These are phyloP conservation scores for Diploscapter pachys DNA, from an alignment of 1,140 invertebrate genomes.

Conservation along the genomic window DNA sequence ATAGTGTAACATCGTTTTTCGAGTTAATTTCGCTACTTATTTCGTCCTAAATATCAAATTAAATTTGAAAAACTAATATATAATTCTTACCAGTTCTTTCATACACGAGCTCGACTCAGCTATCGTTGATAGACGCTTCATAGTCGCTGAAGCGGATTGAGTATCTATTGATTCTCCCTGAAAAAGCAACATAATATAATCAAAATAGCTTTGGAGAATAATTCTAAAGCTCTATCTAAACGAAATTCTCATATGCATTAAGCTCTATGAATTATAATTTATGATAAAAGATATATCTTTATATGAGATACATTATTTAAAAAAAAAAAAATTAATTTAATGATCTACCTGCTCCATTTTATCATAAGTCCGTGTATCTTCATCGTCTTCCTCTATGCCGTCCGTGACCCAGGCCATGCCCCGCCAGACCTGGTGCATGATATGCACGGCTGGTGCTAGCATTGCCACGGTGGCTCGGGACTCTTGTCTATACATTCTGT, in stretches of 20 bases:
- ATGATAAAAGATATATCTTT: too few relatives aligned
- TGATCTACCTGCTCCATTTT: conserved; percentile 40
- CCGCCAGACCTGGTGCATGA: conserved; percentile 57
- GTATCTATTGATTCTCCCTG: conserved; percentile 7
- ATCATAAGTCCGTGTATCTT: conserved; percentile 49
- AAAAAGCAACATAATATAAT: too few relatives aligned
- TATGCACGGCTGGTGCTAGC: conserved; percentile 57
- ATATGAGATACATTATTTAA: too few relatives aligned
- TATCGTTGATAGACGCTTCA: conserved; percentile 51
- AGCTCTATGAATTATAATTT: too few relatives aligned
- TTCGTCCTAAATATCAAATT: conserved; percentile 43
- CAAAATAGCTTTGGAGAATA: too few relatives aligned
- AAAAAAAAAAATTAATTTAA: too few relatives aligned
- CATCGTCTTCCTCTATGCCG: conserved; percentile 55
- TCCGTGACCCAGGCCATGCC: conserved; percentile 59
- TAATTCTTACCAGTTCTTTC: conserved; percentile 39
- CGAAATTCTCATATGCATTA: too few relatives aligned
- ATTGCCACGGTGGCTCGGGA: conserved; percentile 52
- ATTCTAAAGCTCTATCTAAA: too few relatives aligned
- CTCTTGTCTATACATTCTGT: conserved; percentile 11
- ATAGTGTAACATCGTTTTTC: conserved; percentile 45
- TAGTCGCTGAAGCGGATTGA: conserved; percentile 5
- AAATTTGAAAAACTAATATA: neutral
- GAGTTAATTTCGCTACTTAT: conserved; percentile 54
- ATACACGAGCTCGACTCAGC: conserved; percentile 47